phyloP scores from a whole-genome alignment of 2,797 vertebrate genomes.

The Crenuchus spilurus region DNA sequence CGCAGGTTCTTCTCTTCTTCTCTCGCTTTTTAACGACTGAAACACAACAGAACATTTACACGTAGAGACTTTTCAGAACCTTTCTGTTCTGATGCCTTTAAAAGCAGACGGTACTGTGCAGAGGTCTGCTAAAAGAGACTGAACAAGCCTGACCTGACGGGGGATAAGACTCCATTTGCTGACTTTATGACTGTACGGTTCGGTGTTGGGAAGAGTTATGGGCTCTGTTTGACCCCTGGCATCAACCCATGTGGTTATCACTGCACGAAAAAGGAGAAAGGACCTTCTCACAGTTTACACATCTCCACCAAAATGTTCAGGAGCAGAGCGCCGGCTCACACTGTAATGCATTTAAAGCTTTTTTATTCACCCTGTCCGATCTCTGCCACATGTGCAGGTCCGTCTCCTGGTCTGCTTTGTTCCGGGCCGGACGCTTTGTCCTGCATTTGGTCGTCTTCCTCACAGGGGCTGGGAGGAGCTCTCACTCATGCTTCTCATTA shows the following conservation, averaged over 20 bases:
- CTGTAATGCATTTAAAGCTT: constrained; percentile 8
- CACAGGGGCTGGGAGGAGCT: constrained; percentile 66
- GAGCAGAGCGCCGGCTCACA: background rate
- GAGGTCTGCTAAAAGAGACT: no score
- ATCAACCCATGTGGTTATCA: constrained; percentile 66
- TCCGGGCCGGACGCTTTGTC: constrained; percentile 19
- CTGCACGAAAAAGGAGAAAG: constrained; percentile 33
- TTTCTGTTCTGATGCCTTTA: no score
- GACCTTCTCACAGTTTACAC: background rate
- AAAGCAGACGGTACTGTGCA: background rate
- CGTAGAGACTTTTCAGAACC: no score
- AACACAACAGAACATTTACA: no score
- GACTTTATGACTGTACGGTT: constrained; percentile 59
- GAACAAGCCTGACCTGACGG: background rate
- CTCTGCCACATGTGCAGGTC: constrained; percentile 34
- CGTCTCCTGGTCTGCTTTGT: constrained; percentile 1
- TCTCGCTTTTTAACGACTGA: no score
- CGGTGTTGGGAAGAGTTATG: constrained; percentile 64
- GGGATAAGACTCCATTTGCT: constrained; percentile 12
- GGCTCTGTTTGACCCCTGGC: constrained; percentile 68
- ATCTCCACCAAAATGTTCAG: background rate
- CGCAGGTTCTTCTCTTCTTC: no score
- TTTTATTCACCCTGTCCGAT: constrained; percentile 25
- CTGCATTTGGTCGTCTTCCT: constrained; percentile 51
- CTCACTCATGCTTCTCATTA: constrained; percentile 81